Evolutionary conservation across 2,888 invertebrate genomes (phyloP).

Genomic region (Orchestes rusci): DNA sequence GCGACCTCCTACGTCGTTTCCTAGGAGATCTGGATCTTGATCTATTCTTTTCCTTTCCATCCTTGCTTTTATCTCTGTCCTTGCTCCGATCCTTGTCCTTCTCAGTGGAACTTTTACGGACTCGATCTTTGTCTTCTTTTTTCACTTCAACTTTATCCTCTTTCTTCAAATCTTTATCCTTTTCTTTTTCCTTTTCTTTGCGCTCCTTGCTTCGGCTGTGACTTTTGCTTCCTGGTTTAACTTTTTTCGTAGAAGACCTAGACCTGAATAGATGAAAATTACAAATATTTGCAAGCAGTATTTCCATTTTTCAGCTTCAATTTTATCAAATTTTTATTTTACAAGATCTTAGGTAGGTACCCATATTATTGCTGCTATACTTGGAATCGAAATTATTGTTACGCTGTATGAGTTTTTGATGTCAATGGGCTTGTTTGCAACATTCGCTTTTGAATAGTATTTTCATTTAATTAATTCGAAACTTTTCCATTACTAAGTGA

Average conservation of each 20-base stretch:
- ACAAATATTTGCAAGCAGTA: too few relatives aligned
- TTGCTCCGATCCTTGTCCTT: conserved; percentile 35
- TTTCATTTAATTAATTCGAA: too few relatives aligned
- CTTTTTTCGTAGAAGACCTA: conserved; percentile 36
- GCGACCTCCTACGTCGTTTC: conserved; percentile 73
- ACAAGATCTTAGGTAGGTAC: too few relatives aligned
- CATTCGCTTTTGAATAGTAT: too few relatives aligned
- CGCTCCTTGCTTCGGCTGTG: conserved; percentile 35
- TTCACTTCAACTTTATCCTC: conserved; percentile 36
- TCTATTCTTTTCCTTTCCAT: conserved; percentile 37
- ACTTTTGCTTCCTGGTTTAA: conserved; percentile 27
- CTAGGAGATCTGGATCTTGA: conserved; percentile 56
- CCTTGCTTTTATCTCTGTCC: conserved; percentile 25
- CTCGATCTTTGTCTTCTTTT: conserved; percentile 36
- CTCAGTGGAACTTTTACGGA: conserved; percentile 14
- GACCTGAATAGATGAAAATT: conserved; percentile 25
- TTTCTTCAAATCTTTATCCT: conserved; percentile 46
- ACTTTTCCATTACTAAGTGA: too few relatives aligned
- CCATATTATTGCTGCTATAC: too few relatives aligned
- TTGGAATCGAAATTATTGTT: too few relatives aligned
- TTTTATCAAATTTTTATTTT: too few relatives aligned
- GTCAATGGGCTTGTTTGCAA: too few relatives aligned
- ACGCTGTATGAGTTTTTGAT: too few relatives aligned
- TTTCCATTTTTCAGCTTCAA: too few relatives aligned
- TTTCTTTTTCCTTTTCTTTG: conserved; percentile 40